Evolutionary conservation across 2,113 vertebrate species (phyloP).

Genomic region (Oxygymnocypris stewartii): DNA sequence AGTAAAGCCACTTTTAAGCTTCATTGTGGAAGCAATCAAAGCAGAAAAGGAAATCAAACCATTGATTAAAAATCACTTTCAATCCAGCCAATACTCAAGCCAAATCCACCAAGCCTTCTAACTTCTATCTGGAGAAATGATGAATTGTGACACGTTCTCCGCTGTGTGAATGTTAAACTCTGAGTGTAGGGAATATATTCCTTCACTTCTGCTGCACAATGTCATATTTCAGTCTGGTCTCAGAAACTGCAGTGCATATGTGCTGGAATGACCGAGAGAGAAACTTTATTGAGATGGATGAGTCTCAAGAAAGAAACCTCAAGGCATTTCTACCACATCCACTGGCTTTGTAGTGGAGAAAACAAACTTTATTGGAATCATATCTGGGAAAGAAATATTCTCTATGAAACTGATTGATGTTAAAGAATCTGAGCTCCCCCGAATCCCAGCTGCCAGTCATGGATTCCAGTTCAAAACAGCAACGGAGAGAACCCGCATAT

Average conservation of each 20-base stretch:
- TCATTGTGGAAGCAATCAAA: background rate
- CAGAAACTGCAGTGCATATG: conserved; percentile 13
- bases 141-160: conserved; percentile 4
- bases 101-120: conserved; percentile 13
- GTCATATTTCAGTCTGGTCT: background rate
- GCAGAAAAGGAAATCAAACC: conserved; percentile 7
- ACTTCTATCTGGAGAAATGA: conserved; percentile 2
- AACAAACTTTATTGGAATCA: conserved; percentile 41
- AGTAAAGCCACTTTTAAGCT: background rate
- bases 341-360: conserved; percentile 37
- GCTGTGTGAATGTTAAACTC: background rate
- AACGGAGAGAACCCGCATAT: background rate
- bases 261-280: conserved; percentile 18
- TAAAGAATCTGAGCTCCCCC: conserved; percentile 8
- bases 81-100: background rate
- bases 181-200: background rate
- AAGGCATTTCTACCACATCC: conserved; percentile 45
- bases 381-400: conserved; percentile 38
- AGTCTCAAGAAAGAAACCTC: conserved; percentile 45
- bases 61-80: conserved; percentile 5
- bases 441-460: background rate
- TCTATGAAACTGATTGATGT: conserved; percentile 41
- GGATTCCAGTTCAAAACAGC: conserved; percentile 16
- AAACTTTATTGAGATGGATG: conserved; percentile 46
- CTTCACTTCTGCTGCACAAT: conserved; percentile 12